Evolutionary conservation across 1,140 invertebrate species (phyloP), one percentile per base, ranked within the genome.

Genomic region (Magallana angulata): DNA sequence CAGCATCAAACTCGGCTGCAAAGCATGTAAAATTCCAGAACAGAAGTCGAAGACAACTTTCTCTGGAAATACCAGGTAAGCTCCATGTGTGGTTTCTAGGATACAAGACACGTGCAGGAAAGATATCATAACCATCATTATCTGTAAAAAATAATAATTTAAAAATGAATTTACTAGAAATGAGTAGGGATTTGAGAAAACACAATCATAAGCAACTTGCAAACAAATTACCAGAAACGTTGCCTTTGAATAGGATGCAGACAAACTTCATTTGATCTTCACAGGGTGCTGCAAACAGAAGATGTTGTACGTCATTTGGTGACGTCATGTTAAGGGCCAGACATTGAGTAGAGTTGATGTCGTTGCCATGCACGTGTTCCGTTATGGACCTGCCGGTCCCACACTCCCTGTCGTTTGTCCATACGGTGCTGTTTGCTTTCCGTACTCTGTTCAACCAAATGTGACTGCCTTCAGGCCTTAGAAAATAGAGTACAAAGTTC

Each of bases 211-310:
- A 48, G 36, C 36, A 48, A 48, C 5, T 2, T 48, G 36, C 36
- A 48, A 48, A 48, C 36, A 48, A 48, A 48, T 2, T 36, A 76
- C 68, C 68, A 8, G 5, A 76, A 11, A 30, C 24, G 24, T 30
- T 12, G 7, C 68, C 68, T 30, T 76, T 18, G 2, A 30, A 76
- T 11, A 24, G 36, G 8, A 12, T 30, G 24, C 68, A 76, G 68
- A 76, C 24, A 76, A 76, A 76, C 8, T 30, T 30, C 68, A 76
- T 76, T 76, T 76, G 24, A 8, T 76, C 12, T 5, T 76, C 68
- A 76, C 68, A 76, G 7, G 68, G 68, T 30, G 68, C 68, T 30
- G 68, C 68, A 76, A 76, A 76, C 68, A 76, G 24, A 8, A 76
- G 8, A 9, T 76, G 24, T 5, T 76, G 24, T 30, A 30, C 18